Base-by-base conservation (phyloP, 2,113 vertebrate species). In the Trogon surrucura region DNA sequence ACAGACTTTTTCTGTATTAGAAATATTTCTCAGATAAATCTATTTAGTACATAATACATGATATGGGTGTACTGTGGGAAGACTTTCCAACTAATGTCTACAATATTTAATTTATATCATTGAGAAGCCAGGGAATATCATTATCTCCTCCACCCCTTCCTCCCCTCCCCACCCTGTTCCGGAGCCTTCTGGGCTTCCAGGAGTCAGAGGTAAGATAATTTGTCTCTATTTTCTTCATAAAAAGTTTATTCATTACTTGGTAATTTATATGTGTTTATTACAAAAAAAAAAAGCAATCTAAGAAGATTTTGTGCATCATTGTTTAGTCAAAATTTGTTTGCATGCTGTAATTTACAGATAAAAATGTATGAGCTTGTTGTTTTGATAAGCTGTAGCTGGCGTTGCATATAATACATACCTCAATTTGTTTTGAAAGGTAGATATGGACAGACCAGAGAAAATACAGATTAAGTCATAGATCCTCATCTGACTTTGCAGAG, bases 141-240 rank as follows among this genome's bases (percentile, higher is more conserved):
- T 90, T 97, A 77, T 93, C 62, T 96, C 45, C 1, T 88, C 60
- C 86, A 81, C 44, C 53, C 91, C 53, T 86, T 93, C 69, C 51
- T 93, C 44, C 79, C 71, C 34, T 77, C 41, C 89, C 66, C 58
- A 87, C 41, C 65, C 66, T 85, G 48, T 25, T 91, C 83, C 48
- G 1, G 86, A 71, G 77, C 57, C 71, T 94, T 47, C 64, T 95
- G 90, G 86, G 82, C 89, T 95, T 86, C 92, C 95, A 77, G 89
- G 88, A 96, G 60, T 94, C 90, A 96, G 70, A 97, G 97, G 97
- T 97, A 97, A 98, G 96, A 96, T 54, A 32, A 67, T 85, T 96
- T 97, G 97, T 94, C 60, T 84, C 48, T 95, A 16, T 89, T 32
- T 92, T 73, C 6, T 70, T 94, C 88, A 77, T 57, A 22, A 87